Base-by-base conservation (phyloP, 64 coral and sea anemone species). In the Stylophora pistillata region DNA sequence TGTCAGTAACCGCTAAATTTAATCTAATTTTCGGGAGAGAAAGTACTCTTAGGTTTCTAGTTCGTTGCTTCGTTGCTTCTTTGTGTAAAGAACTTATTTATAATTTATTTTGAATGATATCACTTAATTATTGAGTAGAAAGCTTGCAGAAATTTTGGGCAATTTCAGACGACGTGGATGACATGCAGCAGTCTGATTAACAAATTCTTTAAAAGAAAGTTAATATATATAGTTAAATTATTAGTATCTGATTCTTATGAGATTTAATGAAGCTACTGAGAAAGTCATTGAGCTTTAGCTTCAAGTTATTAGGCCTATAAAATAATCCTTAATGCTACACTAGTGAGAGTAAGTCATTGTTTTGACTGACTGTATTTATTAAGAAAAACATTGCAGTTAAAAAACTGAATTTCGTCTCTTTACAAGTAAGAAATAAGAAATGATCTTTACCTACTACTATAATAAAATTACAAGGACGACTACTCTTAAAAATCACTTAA, bases 71-170 rank as follows among this genome's bases (percentile, higher is more conserved):
- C 53, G 15, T 69, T 84, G 37, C 1, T 25, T 3, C 37, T 47
- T 47, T 47, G 37, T 47, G 37, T 47, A 47, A 47, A 66, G 16
- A 69, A 53, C 5, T 14, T 7, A 54, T 9, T 1, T 53, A n/a
- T 84, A 84, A 69, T 84, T 84, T 84, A 84, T 84, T 84, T 62
- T 70, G 52, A 69, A 11, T 11, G 30, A 59, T 62, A 52, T 84
- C 32, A 56, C 41, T 23, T 21, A 84, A 52, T 21, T 63, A 37
- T 65, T 25, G 69, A 84, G 61, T 63, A 7, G 63, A 79, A 1
- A 27, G 23, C 1, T 79, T 59, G 25, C 41, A 5, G 53, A 58
- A 28, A 9, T 15, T 31, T 18, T 59, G 56, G 56, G 31, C 59
- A 26, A 79, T 55, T 61, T 27, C 33, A 64, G 78, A 81, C 61